Conservation (phyloP, 2,797 vertebrate genomes). For the Epinephelus coioides region DNA sequence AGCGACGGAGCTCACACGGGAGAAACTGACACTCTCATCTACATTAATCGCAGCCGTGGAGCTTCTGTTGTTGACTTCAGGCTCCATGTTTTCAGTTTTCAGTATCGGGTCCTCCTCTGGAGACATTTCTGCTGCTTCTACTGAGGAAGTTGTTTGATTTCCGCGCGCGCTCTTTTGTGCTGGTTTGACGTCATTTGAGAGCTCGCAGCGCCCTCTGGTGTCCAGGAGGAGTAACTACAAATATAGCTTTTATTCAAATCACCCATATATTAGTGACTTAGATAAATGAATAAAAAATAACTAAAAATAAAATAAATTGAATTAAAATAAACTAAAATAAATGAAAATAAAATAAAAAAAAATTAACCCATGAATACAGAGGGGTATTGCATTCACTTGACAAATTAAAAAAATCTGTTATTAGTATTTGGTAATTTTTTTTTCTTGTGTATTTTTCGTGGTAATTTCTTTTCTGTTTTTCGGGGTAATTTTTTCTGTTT, state of each 20-base stretch:
- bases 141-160: conserved; percentile 3
- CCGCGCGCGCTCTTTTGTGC: conserved; percentile 26
- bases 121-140: neutral
- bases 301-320: no score
- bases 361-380: no score
- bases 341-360: no score
- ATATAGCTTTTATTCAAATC: neutral
- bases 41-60: neutral
- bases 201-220: conserved; percentile 41
- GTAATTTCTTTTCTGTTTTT: no score
- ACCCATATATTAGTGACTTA: no score
- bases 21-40: conserved; percentile 26
- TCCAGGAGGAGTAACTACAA: conserved; percentile 31
- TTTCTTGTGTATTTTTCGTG: no score
- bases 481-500: no score
- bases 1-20: conserved; percentile 53
- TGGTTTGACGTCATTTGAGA: fast-evolving
- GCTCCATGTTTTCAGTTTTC: conserved; percentile 31
- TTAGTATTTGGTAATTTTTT: no score
- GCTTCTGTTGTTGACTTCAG: neutral
- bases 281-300: no score
- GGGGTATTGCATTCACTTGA: no score
- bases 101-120: neutral
- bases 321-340: no score
- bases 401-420: no score